phyloP scores from a whole-genome alignment of 2,113 vertebrate genomes.

The Zosterops pallidus region DNA sequence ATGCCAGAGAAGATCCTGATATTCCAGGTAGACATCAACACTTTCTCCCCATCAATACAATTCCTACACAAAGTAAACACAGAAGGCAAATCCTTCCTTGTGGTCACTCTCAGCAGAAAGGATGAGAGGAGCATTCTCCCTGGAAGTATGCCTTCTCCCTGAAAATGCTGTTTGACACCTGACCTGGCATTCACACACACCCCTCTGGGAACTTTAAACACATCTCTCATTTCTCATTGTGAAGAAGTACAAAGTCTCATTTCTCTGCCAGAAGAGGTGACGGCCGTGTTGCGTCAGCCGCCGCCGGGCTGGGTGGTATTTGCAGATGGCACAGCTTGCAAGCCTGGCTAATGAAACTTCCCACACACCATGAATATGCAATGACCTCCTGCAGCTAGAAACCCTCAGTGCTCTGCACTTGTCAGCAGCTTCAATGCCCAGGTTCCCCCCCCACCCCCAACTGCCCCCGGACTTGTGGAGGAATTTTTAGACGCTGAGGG shows the following conservation, averaged over 20 bases:
- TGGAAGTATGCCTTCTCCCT: background rate
- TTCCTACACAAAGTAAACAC: background rate
- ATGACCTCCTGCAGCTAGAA: background rate
- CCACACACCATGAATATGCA: background rate
- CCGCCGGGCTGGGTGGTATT: accelerated
- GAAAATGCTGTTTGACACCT: background rate
- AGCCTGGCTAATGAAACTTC: background rate
- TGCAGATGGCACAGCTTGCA: background rate
- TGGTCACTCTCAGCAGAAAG: background rate
- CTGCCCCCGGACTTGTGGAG: background rate
- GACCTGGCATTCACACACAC: background rate
- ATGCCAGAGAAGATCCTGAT: background rate
- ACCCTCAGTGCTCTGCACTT: background rate
- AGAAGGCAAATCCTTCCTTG: background rate
- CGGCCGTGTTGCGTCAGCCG: background rate
- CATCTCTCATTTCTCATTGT: background rate
- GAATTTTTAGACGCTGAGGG: background rate
- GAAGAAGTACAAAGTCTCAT: background rate
- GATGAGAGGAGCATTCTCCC: background rate
- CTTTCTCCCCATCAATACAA: background rate
- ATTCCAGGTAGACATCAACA: background rate
- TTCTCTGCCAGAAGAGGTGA: background rate
- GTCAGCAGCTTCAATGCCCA: background rate
- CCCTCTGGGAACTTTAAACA: background rate
- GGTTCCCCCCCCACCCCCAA: accelerated